Base-by-base conservation (phyloP, 2,113 vertebrate species). In the Arothron firmamentum region DNA sequence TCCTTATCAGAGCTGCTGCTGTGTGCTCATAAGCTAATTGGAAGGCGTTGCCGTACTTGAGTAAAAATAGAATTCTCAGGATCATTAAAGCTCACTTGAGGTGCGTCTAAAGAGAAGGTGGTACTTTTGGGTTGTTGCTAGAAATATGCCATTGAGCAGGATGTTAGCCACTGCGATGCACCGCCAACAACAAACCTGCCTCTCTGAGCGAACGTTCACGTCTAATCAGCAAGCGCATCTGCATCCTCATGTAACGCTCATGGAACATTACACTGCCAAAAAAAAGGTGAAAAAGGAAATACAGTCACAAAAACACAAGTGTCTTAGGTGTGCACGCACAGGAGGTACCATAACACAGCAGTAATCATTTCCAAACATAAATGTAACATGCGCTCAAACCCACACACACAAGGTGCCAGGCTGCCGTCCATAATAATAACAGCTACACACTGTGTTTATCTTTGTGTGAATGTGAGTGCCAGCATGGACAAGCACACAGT, bases 61-160 rank as follows among this genome's bases (percentile, higher is more conserved):
- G 76, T 59, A 72, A 74, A 38, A 87, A 78, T 62, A 68, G 64
- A 62, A 42, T 21, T 47, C 23, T 31, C n/a, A 56, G 57, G 13
- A 73, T 48, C 13, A 38, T 3, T 61, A 53, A 21, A 42, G 41
- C 66, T 51, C 31, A 52, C 53, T 50, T 79, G 62, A 65, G 21
- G 21, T 56, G 52, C 52, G 45, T 47, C 41, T 65, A 7, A 28
- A 64, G 66, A 63, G 48, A 75, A 60, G 65, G 74, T 77, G 81
- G 50, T 67, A 85, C 70, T 69, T 80, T 77, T 64, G 1, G 61
- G 77, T 70, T 77, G 83, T 85, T 90, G 88, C 89, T 88, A 86
- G 89, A 85, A 91, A 90, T 91, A 87, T 87, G 85, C 78, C 88
- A 87, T 83, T 69, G 74, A 52, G 86, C 89, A 90, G 90, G 90